Percentiles rank a stretch among this genome's conserved stretches.
phyloP scores from a whole-genome alignment of 1,140 invertebrate species.

The Vanessa tameamea region DNA sequence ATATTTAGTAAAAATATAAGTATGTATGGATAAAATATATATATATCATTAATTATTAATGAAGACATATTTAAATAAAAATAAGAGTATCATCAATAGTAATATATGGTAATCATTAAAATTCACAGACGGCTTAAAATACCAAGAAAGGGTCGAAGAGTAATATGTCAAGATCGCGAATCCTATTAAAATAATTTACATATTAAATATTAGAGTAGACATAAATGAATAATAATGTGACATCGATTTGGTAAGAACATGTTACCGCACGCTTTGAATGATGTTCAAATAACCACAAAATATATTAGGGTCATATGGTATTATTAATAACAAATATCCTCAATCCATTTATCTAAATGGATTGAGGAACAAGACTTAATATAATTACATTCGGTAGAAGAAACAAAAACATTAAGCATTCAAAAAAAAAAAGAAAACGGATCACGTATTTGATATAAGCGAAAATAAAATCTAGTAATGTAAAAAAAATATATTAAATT shows the following conservation, averaged over 20 bases:
- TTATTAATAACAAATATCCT: too few relatives aligned
- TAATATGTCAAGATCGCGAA: constrained; percentile 51
- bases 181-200: constrained; percentile 27
- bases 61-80: too few relatives aligned
- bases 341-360: too few relatives aligned
- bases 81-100: too few relatives aligned
- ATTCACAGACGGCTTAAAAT: constrained; percentile 17
- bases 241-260: constrained; percentile 14
- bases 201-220: constrained; percentile 28
- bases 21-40: too few relatives aligned
- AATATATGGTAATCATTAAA: neutral
- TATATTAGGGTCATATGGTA: neutral
- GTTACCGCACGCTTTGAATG: neutral
- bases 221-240: constrained; percentile 29
- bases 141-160: constrained; percentile 39
- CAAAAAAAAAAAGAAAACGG: too few relatives aligned
- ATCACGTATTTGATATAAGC: too few relatives aligned
- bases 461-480: neutral
- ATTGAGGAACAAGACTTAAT: too few relatives aligned
- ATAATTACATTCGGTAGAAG: too few relatives aligned
- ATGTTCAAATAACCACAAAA: neutral
- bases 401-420: too few relatives aligned
- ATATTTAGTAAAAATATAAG: too few relatives aligned
- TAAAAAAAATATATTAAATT: neutral
- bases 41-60: too few relatives aligned